phyloP scores from a whole-genome alignment of 2,888 invertebrate genomes.

The Pachydiplax longipennis region DNA sequence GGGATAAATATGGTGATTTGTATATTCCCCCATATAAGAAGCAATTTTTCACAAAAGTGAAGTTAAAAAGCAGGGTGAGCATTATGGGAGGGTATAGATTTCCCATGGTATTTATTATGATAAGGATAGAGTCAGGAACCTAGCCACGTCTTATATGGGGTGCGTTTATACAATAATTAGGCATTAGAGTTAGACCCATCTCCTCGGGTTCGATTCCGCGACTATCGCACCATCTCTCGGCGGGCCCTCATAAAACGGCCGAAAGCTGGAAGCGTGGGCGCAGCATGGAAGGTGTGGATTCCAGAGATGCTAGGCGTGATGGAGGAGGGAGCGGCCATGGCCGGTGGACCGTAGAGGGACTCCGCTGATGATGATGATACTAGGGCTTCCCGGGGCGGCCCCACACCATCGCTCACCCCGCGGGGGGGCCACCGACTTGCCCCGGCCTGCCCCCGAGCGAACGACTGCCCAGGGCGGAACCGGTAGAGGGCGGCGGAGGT shows the following conservation, averaged over 20 bases:
- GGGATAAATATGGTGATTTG: too few relatives aligned
- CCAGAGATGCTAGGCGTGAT: neutral
- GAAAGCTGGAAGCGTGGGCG: neutral
- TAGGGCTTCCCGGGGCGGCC: conserved; percentile 8
- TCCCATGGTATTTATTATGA: too few relatives aligned
- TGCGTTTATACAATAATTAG: too few relatives aligned
- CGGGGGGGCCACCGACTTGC: conserved; percentile 36
- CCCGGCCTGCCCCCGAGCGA: conserved; percentile 31
- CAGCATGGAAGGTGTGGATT: neutral
- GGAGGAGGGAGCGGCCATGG: neutral
- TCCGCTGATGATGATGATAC: conserved; percentile 7
- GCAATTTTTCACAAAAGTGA: too few relatives aligned
- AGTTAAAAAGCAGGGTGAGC: too few relatives aligned
- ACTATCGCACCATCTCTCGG: neutral
- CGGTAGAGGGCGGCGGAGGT: conserved; percentile 24
- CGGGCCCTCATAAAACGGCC: neutral
- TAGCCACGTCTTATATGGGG: too few relatives aligned
- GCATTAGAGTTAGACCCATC: too few relatives aligned
- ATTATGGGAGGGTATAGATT: too few relatives aligned
- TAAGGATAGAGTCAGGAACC: too few relatives aligned
- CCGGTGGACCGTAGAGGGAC: neutral
- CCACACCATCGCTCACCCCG: conserved; percentile 36
- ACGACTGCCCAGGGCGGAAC: conserved; percentile 42
- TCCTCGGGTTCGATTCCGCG: neutral
- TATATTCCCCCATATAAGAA: too few relatives aligned